Percentiles rank a stretch among this genome's conserved stretches.
Evolutionary conservation across 2,113 vertebrate species (phyloP).

Genomic region (Talpa occidentalis): DNA sequence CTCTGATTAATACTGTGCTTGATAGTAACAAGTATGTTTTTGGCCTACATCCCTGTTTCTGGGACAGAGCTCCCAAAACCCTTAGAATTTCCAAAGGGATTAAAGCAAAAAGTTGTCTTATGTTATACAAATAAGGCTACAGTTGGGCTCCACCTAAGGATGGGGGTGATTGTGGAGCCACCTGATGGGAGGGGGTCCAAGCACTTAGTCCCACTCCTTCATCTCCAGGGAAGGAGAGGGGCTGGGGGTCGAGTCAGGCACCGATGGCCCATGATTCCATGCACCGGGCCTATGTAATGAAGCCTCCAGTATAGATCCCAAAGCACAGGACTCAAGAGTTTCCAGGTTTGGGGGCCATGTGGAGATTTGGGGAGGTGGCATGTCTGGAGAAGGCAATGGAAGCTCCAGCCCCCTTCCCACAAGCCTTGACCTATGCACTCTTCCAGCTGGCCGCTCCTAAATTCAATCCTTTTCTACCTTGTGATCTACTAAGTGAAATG

Average conservation of each 20-base stretch:
- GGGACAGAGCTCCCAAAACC: no score
- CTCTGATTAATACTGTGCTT: no score
- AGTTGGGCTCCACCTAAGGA: not conserved
- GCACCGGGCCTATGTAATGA: not conserved
- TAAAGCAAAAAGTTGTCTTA: not conserved
- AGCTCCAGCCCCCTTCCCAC: not conserved
- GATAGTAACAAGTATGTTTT: no score
- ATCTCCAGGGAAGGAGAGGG: not conserved
- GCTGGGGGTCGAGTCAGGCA: not conserved
- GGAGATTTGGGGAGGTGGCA: not conserved
- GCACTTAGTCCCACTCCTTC: no score
- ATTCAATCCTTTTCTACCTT: not conserved
- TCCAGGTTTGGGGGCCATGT: not conserved
- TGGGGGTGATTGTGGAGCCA: not conserved
- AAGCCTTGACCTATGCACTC: no score
- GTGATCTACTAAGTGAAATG: not conserved
- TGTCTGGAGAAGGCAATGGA: not conserved
- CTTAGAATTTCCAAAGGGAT: no score
- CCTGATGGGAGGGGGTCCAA: not conserved
- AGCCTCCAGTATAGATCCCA: not conserved
- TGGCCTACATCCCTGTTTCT: no score
- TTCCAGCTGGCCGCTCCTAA: no score
- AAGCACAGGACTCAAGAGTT: not conserved
- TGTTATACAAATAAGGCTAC: not conserved
- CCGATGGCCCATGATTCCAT: not conserved